phyloP scores from a whole-genome alignment of 2,113 vertebrate genomes.

The Pseudorhombus dupliciocellatus region DNA sequence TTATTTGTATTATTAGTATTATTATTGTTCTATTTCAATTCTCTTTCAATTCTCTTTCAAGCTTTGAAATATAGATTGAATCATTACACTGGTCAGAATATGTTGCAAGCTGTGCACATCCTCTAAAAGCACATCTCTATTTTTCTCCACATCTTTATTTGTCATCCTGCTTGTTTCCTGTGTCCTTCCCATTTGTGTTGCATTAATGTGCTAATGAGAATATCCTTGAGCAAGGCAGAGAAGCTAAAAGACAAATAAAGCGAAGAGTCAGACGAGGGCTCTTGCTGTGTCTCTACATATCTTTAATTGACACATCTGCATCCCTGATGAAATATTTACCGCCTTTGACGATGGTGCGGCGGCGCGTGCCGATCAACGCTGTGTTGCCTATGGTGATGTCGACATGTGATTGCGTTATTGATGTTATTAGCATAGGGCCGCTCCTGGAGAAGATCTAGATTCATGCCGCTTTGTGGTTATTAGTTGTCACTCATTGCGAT shows the following conservation, averaged over 20 bases:
- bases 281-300: conserved; percentile 65
- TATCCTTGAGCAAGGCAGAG: conserved; percentile 75
- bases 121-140: conserved; percentile 55
- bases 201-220: conserved; percentile 82
- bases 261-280: conserved; percentile 59
- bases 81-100: neutral
- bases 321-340: conserved; percentile 81
- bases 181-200: conserved; percentile 71
- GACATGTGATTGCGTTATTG: conserved; percentile 67
- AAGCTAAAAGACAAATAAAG: conserved; percentile 71
- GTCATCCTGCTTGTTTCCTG: conserved; percentile 53
- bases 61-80: neutral
- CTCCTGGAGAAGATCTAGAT: conserved; percentile 21
- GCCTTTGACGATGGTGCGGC: conserved; percentile 65
- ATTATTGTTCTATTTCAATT: neutral
- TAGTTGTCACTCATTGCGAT: neutral
- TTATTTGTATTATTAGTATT: neutral
- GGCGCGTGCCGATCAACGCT: conserved; percentile 61
- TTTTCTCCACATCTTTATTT: conserved; percentile 42
- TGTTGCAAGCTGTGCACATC: conserved; percentile 22
- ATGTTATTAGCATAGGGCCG: conserved; percentile 54
- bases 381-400: conserved; percentile 69
- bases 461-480: conserved; percentile 1
- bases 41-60: neutral
- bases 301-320: conserved; percentile 84